Conservation (phyloP, 2,797 vertebrate genomes). For the Lacerta agilis region DNA sequence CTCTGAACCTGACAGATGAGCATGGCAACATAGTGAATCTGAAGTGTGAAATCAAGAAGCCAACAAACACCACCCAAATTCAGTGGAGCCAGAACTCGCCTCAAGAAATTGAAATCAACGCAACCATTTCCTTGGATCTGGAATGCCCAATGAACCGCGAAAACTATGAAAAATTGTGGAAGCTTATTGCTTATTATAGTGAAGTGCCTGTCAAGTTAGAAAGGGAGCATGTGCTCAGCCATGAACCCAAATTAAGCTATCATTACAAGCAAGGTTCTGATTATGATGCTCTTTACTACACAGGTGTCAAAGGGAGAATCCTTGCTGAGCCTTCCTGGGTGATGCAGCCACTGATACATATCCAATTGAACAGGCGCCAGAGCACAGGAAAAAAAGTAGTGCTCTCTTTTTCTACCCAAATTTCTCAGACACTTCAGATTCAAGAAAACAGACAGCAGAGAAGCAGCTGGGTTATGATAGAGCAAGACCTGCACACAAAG, state of each 20-base stretch:
- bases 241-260: conserved; percentile 77
- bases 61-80: conserved; percentile 71
- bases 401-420: conserved; percentile 76
- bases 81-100: conserved; percentile 80
- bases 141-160: conserved; percentile 86
- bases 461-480: conserved; percentile 87
- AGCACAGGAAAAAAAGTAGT: conserved; percentile 84
- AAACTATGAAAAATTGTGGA: conserved; percentile 90
- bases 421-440: conserved; percentile 73
- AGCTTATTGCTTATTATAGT: conserved; percentile 93
- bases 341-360: conserved; percentile 82
- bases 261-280: conserved; percentile 86
- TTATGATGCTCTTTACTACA: conserved; percentile 87
- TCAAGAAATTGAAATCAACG: conserved; percentile 79
- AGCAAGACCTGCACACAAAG: conserved; percentile 72
- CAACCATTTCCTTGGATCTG: conserved; percentile 82
- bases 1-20: conserved; percentile 88
- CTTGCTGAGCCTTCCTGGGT: conserved; percentile 85
- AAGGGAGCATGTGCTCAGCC: conserved; percentile 73
- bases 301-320: conserved; percentile 85
- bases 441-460: conserved; percentile 69
- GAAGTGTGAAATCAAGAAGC: conserved; percentile 79
- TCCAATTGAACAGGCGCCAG: conserved; percentile 86
- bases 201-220: conserved; percentile 86
- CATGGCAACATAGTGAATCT: conserved; percentile 87